These are phyloP conservation scores for Apis laboriosa DNA, from an alignment of 1,140 invertebrate genomes.

Conservation along the genomic window DNA sequence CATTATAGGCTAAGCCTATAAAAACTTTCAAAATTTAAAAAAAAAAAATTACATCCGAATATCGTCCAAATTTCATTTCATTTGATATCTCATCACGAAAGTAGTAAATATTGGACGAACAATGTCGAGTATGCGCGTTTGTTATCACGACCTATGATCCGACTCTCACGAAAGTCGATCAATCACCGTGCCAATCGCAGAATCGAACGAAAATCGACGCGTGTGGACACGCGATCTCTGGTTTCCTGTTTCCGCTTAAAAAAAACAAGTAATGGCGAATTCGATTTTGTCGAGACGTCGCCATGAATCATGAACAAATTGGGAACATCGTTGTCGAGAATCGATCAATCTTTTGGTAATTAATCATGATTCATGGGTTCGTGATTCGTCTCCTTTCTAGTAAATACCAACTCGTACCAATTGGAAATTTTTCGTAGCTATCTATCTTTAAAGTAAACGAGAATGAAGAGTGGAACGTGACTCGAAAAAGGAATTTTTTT, in stretches of 20 bases:
- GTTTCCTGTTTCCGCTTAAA: conserved; percentile 27
- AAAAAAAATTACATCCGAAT: too few relatives aligned
- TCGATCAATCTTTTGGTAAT: conserved; percentile 30
- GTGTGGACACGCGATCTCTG: conserved; percentile 10
- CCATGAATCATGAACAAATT: conserved; percentile 33
- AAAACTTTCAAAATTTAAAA: too few relatives aligned
- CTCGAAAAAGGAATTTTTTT: too few relatives aligned
- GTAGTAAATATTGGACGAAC: background rate
- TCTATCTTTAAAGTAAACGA: background rate
- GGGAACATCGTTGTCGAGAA: background rate
- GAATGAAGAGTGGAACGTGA: background rate
- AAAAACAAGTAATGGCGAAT: background rate
- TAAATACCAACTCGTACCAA: background rate
- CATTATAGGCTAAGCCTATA: too few relatives aligned
- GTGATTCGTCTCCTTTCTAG: background rate
- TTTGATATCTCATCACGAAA: too few relatives aligned
- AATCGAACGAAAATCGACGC: conserved; percentile 20
- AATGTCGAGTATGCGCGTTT: too few relatives aligned
- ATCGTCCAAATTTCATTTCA: too few relatives aligned
- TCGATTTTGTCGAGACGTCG: background rate
- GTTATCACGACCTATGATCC: background rate
- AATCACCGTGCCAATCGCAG: background rate
- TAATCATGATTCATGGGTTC: conserved; percentile 21
- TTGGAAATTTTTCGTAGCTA: background rate
- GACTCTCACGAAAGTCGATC: background rate